Evolutionary conservation across 2,113 vertebrate genomes (phyloP), one percentile per base, ranked within the genome.

Genomic region (Picathartes gymnocephalus): DNA sequence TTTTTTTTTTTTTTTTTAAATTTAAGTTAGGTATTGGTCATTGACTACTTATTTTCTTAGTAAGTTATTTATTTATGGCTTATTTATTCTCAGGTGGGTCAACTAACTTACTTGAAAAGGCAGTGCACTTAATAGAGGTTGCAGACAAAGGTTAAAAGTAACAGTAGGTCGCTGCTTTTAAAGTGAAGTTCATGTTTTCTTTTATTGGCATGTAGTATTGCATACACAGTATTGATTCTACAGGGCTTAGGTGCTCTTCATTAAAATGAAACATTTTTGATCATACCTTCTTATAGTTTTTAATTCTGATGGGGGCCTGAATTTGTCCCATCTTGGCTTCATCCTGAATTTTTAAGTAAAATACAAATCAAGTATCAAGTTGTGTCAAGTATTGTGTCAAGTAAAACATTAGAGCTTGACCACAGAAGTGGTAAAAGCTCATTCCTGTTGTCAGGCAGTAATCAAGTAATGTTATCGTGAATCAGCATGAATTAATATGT

Each of bases 11-110:
- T 24, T 31, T 51, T 33, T 48, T 44, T 27, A 24, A 33, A 37
- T 57, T 86, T 56, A 28, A 70, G 40, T 50, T 73, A 58, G 33
- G 1, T 94, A 35, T 47, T 87, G 23, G 2, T 78, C 27, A 11
- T 73, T 80, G 70, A 78, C 86, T 78, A 16, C 83, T 92, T 88
- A 30, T 86, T 95, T 90, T n/a, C 31, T 56, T n/a, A n/a, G n/a
- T n/a, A n/a, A n/a, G n/a, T n/a, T n/a, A n/a, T n/a, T n/a, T n/a
- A n/a, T n/a, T n/a, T n/a, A n/a, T n/a, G n/a, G 4, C 48, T 51
- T 72, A 9, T 87, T 94, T 83, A 47, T 62, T 57, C 6, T 87
- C 14, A 14, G 27, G 11, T 53, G 5, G 9, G 16, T 56, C 22
- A 72, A 7, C 7, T 61, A 37, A 84, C 5, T 61, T 44, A 24